Conservation (phyloP, 1,140 invertebrate genomes). For the Listronotus oregonensis region DNA sequence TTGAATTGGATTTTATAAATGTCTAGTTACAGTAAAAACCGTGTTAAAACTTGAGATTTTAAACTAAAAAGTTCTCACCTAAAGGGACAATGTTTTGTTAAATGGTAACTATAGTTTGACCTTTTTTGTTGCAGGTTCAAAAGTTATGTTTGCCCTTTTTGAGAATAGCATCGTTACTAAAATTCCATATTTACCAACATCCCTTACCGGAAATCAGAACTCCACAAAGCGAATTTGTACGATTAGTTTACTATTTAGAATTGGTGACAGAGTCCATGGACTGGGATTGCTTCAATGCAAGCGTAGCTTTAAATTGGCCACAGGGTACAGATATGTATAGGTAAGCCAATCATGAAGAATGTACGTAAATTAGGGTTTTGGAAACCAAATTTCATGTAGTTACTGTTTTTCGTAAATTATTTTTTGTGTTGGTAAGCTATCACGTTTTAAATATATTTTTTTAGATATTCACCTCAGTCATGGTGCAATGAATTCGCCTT, state of each 20-base stretch:
- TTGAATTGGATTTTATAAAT: too few relatives aligned
- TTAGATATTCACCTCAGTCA: constrained; percentile 58
- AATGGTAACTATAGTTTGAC: too few relatives aligned
- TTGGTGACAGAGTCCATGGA: constrained; percentile 71
- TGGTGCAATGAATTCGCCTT: constrained; percentile 71
- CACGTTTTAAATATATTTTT: too few relatives aligned
- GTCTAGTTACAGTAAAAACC: too few relatives aligned
- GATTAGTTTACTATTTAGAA: constrained; percentile 76
- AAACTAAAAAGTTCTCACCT: too few relatives aligned
- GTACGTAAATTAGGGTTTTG: too few relatives aligned
- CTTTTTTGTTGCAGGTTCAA: constrained; percentile 65
- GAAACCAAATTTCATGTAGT: too few relatives aligned
- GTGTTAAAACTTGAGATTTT: too few relatives aligned
- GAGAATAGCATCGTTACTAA: constrained; percentile 78
- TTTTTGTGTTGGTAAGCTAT: too few relatives aligned
- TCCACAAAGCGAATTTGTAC: constrained; percentile 71
- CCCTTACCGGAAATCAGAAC: constrained; percentile 72
- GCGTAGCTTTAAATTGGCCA: constrained; percentile 69
- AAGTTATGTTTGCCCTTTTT: constrained; percentile 82
- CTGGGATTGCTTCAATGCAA: constrained; percentile 68
- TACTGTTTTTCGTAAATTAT: too few relatives aligned
- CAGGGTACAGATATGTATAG: constrained; percentile 58
- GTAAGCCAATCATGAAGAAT: too few relatives aligned
- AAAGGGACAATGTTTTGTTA: too few relatives aligned
- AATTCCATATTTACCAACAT: constrained; percentile 84